Percentiles rank a stretch among this genome's conserved stretches.
phyloP scores from a whole-genome alignment of 2,888 invertebrate genomes.

The Leptopilina myrica region DNA sequence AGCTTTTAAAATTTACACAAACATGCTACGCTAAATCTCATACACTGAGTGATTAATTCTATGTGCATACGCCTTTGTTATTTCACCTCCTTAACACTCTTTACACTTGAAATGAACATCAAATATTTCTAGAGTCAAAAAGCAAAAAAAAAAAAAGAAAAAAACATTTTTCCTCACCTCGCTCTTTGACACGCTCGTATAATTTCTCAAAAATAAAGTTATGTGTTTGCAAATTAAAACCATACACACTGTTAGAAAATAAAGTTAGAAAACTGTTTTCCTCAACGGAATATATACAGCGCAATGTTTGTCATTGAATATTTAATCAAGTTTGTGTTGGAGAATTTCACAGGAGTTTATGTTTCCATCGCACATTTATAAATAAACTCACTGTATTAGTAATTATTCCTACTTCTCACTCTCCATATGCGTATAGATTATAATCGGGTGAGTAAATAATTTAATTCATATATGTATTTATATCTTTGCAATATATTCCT shows the following conservation, averaged over 20 bases:
- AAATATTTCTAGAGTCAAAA: too few species aligned
- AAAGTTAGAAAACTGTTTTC: conserved; percentile 16
- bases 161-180: conserved; percentile 32
- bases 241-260: conserved; percentile 7
- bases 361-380: background rate
- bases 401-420: background rate
- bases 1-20: conserved; percentile 22
- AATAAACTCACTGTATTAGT: background rate
- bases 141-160: too few species aligned
- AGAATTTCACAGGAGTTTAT: conserved; percentile 7
- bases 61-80: background rate
- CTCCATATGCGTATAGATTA: background rate
- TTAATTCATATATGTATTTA: background rate
- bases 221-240: conserved; percentile 19
- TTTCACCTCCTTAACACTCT: conserved; percentile 41
- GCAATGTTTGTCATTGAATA: conserved; percentile 23
- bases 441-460: background rate
- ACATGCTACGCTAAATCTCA: conserved; percentile 33
- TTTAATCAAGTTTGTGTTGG: conserved; percentile 8
- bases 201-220: conserved; percentile 25
- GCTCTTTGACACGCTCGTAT: conserved; percentile 15
- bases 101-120: background rate
- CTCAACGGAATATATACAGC: background rate
- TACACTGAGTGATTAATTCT: conserved; percentile 24
- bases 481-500: too few species aligned